A percentile compares a stretch with the other conserved stretches of the same genome.
phyloP scores from a whole-genome alignment of 2,113 vertebrate species.

The Hystrix cristata region DNA sequence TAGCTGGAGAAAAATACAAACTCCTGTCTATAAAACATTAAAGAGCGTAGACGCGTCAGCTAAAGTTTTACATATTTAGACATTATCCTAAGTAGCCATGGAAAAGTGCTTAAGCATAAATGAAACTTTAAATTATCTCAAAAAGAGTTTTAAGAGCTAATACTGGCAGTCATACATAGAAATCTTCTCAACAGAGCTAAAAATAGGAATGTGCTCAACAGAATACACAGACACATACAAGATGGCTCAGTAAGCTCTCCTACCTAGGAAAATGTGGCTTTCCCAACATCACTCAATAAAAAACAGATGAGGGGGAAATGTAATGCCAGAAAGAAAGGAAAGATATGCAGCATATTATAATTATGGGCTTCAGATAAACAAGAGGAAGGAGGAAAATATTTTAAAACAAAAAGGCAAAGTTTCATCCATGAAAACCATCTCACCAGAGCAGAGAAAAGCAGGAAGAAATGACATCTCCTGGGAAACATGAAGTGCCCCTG shows the following conservation, averaged over 20 bases:
- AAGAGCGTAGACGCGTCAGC: neutral
- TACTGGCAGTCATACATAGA: neutral
- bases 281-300: conserved; percentile 73
- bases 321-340: conserved; percentile 70
- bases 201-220: conserved; percentile 46
- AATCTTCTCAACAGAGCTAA: conserved; percentile 72
- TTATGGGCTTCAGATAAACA: conserved; percentile 69
- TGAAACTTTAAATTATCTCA: conserved; percentile 61
- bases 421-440: conserved; percentile 62
- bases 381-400: conserved; percentile 36
- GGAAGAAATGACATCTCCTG: conserved; percentile 45
- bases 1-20: conserved; percentile 12
- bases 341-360: conserved; percentile 49
- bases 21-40: neutral
- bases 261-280: conserved; percentile 65
- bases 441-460: conserved; percentile 15
- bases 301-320: conserved; percentile 69
- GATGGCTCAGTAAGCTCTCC: conserved; percentile 38
- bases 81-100: neutral
- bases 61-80: neutral
- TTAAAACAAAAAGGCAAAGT: conserved; percentile 61
- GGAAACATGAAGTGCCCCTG: conserved; percentile 39
- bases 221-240: neutral
- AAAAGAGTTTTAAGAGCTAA: conserved; percentile 17
- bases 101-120: conserved; percentile 51